Base-by-base conservation (phyloP, 2,113 vertebrate genomes). In the Amblyopsis rosae region DNA sequence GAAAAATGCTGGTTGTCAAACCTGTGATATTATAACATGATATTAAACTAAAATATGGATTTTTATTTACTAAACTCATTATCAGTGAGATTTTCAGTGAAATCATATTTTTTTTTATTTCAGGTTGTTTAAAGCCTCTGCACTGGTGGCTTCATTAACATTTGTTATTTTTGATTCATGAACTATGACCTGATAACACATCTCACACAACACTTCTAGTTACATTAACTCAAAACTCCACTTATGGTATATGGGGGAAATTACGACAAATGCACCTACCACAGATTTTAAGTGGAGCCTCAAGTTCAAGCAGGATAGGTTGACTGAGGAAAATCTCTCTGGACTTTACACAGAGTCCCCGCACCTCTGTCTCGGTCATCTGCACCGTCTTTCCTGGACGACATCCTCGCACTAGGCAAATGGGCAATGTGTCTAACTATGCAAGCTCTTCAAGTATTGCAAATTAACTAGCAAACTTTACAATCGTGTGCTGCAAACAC, bases 241-340 rank as follows among this genome's bases (percentile, higher is more conserved):
- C 49, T 15, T 12, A 9, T 3, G 13, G 6, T 50, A 50, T 15
- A 50, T 50, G 1, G 1, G 13, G 13, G 0, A 50, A 50, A 11
- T 12, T n/a, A 9, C 6, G 35, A 9, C 9, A 58, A 16, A n/a
- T 6, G 33, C 45, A 81, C 88, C 89, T 68, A 92, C 96, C 96
- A 86, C 96, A 98, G 62, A 98, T 98, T 91, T 98, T 98, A 72
- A 98, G 90, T 2, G 96, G 96, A 59, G 96, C 96, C 83, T 98
- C 96, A 78, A 98, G 91, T 79, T 98, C 96, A 78, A 98, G 87
- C 56, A 98, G 95, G 87, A 98, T 98, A 66, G 96, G 96, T 85
- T 98, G 96, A 85, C 96, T 98, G 86, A 98, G 95, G 87, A 98
- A 98, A 87, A 98, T 98, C 90, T 98, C 96, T 56, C 96, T 92